Conservation (phyloP, 1,140 invertebrate species). For the Bacillus rossius region DNA sequence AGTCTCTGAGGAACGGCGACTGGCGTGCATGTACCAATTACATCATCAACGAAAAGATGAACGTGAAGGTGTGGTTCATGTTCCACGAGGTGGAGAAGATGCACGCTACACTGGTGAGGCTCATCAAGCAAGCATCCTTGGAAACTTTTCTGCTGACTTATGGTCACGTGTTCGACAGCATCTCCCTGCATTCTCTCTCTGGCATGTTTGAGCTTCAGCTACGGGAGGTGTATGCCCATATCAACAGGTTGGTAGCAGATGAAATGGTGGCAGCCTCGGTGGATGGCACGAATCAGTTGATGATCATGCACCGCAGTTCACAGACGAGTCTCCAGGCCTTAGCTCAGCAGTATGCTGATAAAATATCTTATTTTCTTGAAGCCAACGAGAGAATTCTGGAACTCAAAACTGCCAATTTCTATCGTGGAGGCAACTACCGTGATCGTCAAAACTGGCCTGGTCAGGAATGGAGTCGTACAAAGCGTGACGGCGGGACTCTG, state of each 20-base stretch:
- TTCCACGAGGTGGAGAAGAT: constrained; percentile 93
- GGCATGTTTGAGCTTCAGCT: constrained; percentile 94
- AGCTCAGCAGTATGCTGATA: constrained; percentile 91
- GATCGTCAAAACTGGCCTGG: constrained; percentile 49
- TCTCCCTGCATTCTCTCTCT: constrained; percentile 83
- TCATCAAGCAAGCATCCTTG: constrained; percentile 96
- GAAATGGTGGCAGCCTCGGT: constrained; percentile 97
- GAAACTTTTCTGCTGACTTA: constrained; percentile 98
- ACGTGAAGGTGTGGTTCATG: constrained; percentile 97
- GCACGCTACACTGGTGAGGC: constrained; percentile 83
- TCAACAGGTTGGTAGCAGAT: constrained; percentile 99
- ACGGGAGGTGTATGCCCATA: constrained; percentile 86
- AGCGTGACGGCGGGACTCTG: too few relatives aligned
- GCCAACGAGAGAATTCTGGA: constrained; percentile 94
- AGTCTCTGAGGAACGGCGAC: constrained; percentile 97
- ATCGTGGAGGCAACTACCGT: constrained; percentile 45
- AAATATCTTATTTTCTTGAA: constrained; percentile 68
- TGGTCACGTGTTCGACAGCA: constrained; percentile 94
- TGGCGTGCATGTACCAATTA: constrained; percentile 93
- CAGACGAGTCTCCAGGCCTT: constrained; percentile 94
- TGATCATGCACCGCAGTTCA: constrained; percentile 97
- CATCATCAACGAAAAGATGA: constrained; percentile 99
- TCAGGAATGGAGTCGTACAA: constrained; percentile 43
- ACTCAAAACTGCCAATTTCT: constrained; percentile 66
- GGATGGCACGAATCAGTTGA: constrained; percentile 95